Conservation (phyloP, 2,113 vertebrate species). For the Paratilapia polleni region DNA sequence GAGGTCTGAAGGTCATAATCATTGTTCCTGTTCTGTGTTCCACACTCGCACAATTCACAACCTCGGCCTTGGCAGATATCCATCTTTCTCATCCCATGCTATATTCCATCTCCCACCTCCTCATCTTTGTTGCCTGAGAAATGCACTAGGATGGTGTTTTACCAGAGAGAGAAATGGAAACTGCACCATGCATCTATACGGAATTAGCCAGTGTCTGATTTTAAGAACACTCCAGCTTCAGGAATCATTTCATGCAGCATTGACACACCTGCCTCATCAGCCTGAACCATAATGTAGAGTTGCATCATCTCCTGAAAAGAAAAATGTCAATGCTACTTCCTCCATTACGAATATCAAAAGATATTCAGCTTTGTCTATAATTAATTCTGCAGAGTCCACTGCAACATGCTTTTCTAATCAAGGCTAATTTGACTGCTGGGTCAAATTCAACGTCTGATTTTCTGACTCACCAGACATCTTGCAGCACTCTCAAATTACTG, state of each 20-base stretch:
- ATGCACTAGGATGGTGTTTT: constrained; percentile 8
- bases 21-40: constrained; percentile 20
- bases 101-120: neutral
- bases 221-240: neutral
- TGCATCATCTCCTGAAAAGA: neutral
- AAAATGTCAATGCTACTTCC: neutral
- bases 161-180: neutral
- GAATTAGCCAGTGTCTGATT: constrained; percentile 15
- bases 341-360: neutral
- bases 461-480: constrained; percentile 15
- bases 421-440: neutral
- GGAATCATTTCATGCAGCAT: neutral
- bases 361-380: neutral
- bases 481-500: neutral
- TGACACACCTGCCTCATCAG: neutral
- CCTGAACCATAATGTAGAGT: neutral
- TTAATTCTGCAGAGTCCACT: neutral
- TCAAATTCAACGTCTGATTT: constrained; percentile 17
- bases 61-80: constrained; percentile 40
- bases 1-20: constrained; percentile 45
- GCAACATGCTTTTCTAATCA: neutral
- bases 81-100: constrained; percentile 23
- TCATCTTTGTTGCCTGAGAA: neutral
- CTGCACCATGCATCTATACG: constrained; percentile 10
- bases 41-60: constrained; percentile 45